Conservation (phyloP, 2,888 invertebrate species). For the Lepas anatifera region DNA sequence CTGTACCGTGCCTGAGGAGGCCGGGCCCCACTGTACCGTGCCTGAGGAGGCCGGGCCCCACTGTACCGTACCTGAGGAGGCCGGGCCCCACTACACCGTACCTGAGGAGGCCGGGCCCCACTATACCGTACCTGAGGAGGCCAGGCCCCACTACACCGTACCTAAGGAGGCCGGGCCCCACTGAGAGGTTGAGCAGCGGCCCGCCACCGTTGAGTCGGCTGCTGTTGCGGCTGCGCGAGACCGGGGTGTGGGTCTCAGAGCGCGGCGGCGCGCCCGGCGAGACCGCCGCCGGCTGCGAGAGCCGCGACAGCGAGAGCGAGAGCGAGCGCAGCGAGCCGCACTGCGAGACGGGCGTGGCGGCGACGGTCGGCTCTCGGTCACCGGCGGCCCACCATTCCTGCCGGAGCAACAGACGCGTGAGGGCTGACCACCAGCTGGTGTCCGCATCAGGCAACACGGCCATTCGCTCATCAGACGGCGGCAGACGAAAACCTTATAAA, state of each 20-base stretch:
- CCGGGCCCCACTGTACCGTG: too few relatives aligned
- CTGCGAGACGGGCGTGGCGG: not conserved
- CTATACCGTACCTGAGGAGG: not conserved
- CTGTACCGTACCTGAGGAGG: not conserved
- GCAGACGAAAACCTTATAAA: too few relatives aligned
- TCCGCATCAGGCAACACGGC: too few relatives aligned
- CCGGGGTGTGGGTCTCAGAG: not conserved
- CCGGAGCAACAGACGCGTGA: not conserved
- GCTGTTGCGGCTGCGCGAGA: not conserved
- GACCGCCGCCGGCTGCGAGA: not conserved
- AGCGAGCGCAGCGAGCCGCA: not conserved
- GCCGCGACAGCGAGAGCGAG: conserved; percentile 2
- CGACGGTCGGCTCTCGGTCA: not conserved
- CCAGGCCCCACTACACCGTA: not conserved
- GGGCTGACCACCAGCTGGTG: too few relatives aligned
- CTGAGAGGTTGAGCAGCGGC: not conserved
- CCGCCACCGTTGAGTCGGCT: not conserved
- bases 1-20: too few relatives aligned
- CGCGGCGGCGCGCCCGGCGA: not conserved
- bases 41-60: too few relatives aligned
- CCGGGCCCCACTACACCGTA: not conserved
- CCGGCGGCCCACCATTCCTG: not conserved
- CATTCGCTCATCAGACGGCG: too few relatives aligned
- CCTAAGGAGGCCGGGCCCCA: not conserved
- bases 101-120: not conserved